These are phyloP conservation scores for Anoplopoma fimbria DNA, from an alignment of 2,113 vertebrate genomes.

Conservation along the genomic window DNA sequence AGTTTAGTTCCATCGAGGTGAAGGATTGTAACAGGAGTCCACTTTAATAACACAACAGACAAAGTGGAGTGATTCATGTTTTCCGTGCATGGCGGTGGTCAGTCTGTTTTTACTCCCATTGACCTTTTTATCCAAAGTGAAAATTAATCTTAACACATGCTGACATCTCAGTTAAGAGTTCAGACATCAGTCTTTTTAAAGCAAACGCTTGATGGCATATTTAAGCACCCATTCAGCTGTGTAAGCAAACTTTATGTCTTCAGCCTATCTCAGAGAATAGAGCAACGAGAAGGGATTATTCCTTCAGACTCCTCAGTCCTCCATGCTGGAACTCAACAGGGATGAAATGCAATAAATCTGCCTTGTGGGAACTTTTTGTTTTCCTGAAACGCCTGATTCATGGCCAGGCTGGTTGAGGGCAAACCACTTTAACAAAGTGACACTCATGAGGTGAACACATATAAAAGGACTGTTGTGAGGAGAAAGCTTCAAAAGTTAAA, in stretches of 20 bases:
- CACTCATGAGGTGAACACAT: conserved; percentile 14
- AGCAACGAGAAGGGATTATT: conserved; percentile 8
- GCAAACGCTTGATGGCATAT: neutral
- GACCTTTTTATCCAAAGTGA: conserved; percentile 27
- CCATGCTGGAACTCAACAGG: neutral
- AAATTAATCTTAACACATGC: conserved; percentile 22
- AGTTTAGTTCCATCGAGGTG: conserved; percentile 2
- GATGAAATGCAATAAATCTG: conserved; percentile 53
- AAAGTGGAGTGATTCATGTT: conserved; percentile 52
- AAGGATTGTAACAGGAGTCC: conserved; percentile 19
- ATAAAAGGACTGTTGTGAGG: conserved; percentile 9
- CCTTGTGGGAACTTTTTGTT: conserved; percentile 25
- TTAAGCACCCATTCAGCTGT: conserved; percentile 1
- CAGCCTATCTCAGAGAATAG: conserved; percentile 18
- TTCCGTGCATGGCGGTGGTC: conserved; percentile 42
- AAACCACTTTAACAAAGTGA: conserved; percentile 28
- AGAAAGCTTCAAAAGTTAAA: neutral
- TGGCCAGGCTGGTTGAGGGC: conserved; percentile 12
- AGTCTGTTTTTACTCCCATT: conserved; percentile 38
- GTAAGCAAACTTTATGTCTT: neutral
- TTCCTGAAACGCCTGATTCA: conserved; percentile 47
- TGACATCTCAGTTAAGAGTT: conserved; percentile 20
- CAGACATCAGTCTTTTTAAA: neutral
- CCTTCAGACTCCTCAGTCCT: conserved; percentile 5
- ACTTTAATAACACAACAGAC: no score